These are phyloP conservation scores for Andrena fulva DNA, from an alignment of 2,888 invertebrate genomes.

Conservation along the genomic window DNA sequence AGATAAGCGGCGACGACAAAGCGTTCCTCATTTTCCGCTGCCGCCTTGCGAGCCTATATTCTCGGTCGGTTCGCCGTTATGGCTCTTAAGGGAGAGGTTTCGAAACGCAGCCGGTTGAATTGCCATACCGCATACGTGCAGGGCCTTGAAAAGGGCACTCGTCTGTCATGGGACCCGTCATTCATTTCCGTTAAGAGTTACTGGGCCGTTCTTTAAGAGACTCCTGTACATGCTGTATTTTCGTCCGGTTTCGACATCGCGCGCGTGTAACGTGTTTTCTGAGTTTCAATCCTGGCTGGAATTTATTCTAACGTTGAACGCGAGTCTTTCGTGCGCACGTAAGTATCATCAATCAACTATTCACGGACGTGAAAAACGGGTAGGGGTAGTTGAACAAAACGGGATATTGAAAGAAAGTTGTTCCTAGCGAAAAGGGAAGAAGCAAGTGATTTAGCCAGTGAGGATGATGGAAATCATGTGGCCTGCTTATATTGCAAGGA, in stretches of 20 bases:
- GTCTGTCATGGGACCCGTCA: not conserved
- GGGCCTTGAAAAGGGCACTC: slow-evolving; percentile 55
- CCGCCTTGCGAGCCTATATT: slow-evolving; percentile 40
- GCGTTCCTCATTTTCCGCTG: slow-evolving; percentile 38
- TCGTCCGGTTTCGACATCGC: not conserved
- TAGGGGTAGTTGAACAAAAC: no score
- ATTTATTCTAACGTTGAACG: no score
- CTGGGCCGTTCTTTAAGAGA: not conserved
- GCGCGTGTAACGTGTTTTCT: no score
- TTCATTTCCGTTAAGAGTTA: slow-evolving; percentile 37
- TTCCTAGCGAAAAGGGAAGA: no score
- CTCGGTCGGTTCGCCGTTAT: slow-evolving; percentile 57
- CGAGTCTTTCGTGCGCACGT: no score
- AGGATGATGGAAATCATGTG: no score
- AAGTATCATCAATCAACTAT: no score
- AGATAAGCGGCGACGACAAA: slow-evolving; percentile 27
- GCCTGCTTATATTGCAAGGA: no score
- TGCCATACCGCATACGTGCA: slow-evolving; percentile 54
- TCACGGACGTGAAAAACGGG: no score
- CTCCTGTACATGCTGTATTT: not conserved
- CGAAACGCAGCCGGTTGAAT: slow-evolving; percentile 53
- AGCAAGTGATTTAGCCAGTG: no score
- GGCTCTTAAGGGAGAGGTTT: slow-evolving; percentile 48
- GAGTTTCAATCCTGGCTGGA: no score
- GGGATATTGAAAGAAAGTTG: no score